Evolutionary conservation across 2,113 vertebrate species (phyloP), one percentile per base, ranked within the genome.

Genomic region (Hippocampus zosterae): DNA sequence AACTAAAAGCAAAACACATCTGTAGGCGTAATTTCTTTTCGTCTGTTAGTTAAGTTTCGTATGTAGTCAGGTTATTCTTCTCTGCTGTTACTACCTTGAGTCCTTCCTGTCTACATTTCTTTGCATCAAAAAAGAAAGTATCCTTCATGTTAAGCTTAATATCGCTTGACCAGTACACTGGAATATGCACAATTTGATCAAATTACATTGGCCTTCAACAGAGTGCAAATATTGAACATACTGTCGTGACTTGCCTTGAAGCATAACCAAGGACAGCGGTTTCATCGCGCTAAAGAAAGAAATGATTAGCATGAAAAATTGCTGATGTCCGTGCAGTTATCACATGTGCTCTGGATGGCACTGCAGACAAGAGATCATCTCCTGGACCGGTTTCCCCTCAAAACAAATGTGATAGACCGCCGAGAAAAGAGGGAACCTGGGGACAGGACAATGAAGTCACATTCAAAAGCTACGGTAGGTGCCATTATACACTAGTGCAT

Each of bases 271-370:
- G 27, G 57, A 8, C 27, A 7, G 15, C 18, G 57, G 25, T 33
- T 59, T 29, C 1, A 59, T 59, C 57, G 18, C 33, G 27, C 25
- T 56, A 10, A 27, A 12, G 11, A 57, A 27, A 25, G 3, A 57
- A 57, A 57, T 27, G 55, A 55, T 55, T n/a, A 55, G 21, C 52
- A 55, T 8, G 21, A 29, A 57, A 27, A 29, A 27, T 2, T 57
- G 23, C 12, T 27, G 55, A 57, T 25, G 13, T 57, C 12, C 23
- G 15, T 57, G 12, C 15, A 16, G 57, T 60, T 50, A 2, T 50
- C n/a, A 93, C 90, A 94, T 91, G 88, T 99, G 97, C 85, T 94
- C 95, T 0, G 97, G 97, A 80, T 99, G 97, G 87, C 94, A 96
- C 90, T 98, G 97, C 70, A 98, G 91, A 71, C 93, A 96, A 68